Evolutionary conservation across 2,797 vertebrate genomes (phyloP).

Genomic region (Protosalanx chinensis): DNA sequence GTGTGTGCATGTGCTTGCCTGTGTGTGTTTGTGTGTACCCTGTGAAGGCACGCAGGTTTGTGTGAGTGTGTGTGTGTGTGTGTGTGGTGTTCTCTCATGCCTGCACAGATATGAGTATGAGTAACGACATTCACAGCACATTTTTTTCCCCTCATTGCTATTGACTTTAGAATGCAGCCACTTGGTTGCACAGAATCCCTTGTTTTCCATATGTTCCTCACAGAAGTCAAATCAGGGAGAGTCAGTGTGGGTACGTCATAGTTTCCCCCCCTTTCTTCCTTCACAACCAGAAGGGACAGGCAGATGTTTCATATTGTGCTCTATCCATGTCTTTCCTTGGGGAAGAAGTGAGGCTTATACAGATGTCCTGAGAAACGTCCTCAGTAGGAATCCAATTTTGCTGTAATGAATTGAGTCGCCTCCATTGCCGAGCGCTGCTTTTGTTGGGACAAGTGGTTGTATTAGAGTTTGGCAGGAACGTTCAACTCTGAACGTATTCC

Average conservation of each 20-base stretch:
- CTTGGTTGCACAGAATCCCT: conserved; percentile 38
- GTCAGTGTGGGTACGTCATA: conserved; percentile 60
- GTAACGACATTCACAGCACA: conserved; percentile 60
- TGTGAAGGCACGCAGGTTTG: neutral
- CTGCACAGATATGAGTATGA: conserved; percentile 59
- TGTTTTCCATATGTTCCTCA: conserved; percentile 57
- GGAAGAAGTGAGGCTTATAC: conserved; percentile 58
- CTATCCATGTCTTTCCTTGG: conserved; percentile 63
- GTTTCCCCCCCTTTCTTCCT: conserved; percentile 60
- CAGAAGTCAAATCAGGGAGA: conserved; percentile 36
- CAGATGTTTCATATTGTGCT: conserved; percentile 76
- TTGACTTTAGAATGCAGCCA: conserved; percentile 58
- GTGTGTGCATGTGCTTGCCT: neutral
- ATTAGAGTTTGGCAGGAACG: neutral
- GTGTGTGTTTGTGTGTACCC: conserved; percentile 29
- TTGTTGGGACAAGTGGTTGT: neutral
- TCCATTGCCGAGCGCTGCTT: neutral
- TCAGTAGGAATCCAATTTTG: neutral
- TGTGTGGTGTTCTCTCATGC: conserved; percentile 14
- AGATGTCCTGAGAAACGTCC: conserved; percentile 67
- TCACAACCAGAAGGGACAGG: conserved; percentile 57
- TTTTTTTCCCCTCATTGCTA: conserved; percentile 39
- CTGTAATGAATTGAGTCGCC: neutral
- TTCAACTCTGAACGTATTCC: neutral
- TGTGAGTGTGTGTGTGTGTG: neutral